Base-by-base conservation (phyloP, 1,140 invertebrate genomes). In the Drosophila virilis region DNA sequence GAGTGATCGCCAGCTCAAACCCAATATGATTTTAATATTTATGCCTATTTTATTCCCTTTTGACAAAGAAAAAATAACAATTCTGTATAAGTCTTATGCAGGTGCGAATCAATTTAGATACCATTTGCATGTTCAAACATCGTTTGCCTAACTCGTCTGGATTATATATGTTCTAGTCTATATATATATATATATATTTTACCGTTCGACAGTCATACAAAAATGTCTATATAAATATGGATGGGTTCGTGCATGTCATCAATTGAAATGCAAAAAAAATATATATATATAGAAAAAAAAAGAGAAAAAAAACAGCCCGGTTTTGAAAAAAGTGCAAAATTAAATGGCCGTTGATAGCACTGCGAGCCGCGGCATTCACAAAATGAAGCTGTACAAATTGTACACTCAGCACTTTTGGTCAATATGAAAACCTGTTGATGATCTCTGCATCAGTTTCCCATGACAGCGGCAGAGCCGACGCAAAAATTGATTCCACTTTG, bases 401-500 rank as follows among this genome's bases (percentile, higher is more conserved):
- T 62, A 66, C 73, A 55, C 37, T 64, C 35, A 22, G 42, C 35
- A 65, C 32, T 70, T 77, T 58, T 78, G 76, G 61, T 28, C 57
- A 69, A 66, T 43, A 33, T 69, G 40, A 43, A 85, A 84, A 84
- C 81, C 81, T 80, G 81, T 84, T 76, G 46, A 77, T 72, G 66
- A 72, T 66, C 64, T 65, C 75, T 66, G 33, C 55, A 59, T 68
- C 80, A 57, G 52, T 71, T 71, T 71, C 68, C 60, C 80, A 81
- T 80, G 78, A 51, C 71, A 66, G 71, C 59, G 28, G 46, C 50
- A 59, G 51, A 66, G 28, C 40, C 37, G 48, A 71, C 65, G 77
- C 60, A 67, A 58, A 75, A 85, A 80, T 85, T 80, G 81, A 85
- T 85, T 85, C 74, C 81, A 80, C 71, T 84, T 85, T 85, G 73